phyloP scores from a whole-genome alignment of 1,140 invertebrate species.

The Hermetia illucens region DNA sequence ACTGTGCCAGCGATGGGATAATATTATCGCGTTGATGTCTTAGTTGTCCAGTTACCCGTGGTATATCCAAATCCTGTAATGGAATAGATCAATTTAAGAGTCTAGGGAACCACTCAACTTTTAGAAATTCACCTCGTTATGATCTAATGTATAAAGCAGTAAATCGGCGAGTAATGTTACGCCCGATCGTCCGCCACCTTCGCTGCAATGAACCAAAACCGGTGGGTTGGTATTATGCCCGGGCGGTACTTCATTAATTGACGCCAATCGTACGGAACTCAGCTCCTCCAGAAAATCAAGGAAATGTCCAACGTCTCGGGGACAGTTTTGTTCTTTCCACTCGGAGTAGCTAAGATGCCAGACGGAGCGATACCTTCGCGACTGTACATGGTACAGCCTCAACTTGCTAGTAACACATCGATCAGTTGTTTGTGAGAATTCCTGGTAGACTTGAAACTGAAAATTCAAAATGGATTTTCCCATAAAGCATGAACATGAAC shows the following conservation, averaged over 20 bases:
- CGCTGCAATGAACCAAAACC: constrained; percentile 52
- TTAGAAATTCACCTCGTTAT: constrained; percentile 53
- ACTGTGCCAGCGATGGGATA: constrained; percentile 76
- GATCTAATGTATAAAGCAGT: constrained; percentile 70
- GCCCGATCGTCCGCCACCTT: constrained; percentile 55
- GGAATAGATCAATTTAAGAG: background rate
- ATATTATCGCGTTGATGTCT: constrained; percentile 73
- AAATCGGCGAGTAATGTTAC: constrained; percentile 65
- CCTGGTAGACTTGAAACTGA: constrained; percentile 53
- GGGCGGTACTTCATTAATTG: constrained; percentile 45
- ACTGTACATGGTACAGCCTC: constrained; percentile 37
- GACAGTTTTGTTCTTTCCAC: constrained; percentile 58
- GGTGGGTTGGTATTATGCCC: constrained; percentile 55
- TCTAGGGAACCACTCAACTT: constrained; percentile 3
- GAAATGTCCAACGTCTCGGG: constrained; percentile 47
- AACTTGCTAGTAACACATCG: constrained; percentile 44
- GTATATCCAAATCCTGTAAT: constrained; percentile 58
- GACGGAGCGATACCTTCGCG: constrained; percentile 43
- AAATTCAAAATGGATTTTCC: constrained; percentile 6
- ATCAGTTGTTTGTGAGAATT: constrained; percentile 44
- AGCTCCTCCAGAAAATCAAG: constrained; percentile 73
- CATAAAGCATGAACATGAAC: background rate
- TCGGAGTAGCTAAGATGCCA: constrained; percentile 73
- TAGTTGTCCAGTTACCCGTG: constrained; percentile 55
- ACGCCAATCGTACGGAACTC: constrained; percentile 62